Base-by-base conservation (phyloP, 2,113 vertebrate genomes). In the Antigone vipio region DNA sequence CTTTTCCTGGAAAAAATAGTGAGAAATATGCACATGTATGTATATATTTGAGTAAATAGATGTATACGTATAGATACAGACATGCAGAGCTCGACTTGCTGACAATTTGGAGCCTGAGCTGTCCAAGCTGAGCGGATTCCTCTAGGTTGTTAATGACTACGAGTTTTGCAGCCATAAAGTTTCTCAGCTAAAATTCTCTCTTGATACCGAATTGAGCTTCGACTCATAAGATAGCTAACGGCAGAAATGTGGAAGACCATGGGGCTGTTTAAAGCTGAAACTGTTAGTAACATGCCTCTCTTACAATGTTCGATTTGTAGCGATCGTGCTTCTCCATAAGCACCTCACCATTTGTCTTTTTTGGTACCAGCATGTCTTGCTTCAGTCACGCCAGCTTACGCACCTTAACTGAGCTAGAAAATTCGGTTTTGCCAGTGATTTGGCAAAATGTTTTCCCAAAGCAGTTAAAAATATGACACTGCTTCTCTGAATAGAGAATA, bases 261-360 rank as follows among this genome's bases (percentile, higher is more conserved):
- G 21, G 16, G 6, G 20, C 12, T 67, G 6, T 60, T 88, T 66
- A 60, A 75, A 66, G 44, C 6, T 80, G 30, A 60, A 90, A 32
- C 10, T 52, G 50, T 35, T 66, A 49, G 53, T 20, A 40, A 10
- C 5, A 2, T 52, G 12, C 8, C 8, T 87, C 13, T 53, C 21
- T 53, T 40, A 71, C 67, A 92, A 63, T 2, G 1, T 29, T 42
- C 2, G 0, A 0, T 56, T 29, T 38, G 34, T 52, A 38, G 47
- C 1, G 3, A 38, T 58, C 16, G 2, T 18, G 29, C 29, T 63
- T 67, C 26, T 73, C 22, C 7, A 2, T 29, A 64, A 63, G 29
- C 40, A 50, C 7, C 4, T 52, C 27, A 14, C 18, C 16, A 9
- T 44, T 78, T 52, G 34, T 49, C 11, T 0, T 53, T 14, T 68